Evolutionary conservation across 2,113 vertebrate genomes (phyloP), one percentile per base, ranked within the genome.

Genomic region (Bubalus kerabau): DNA sequence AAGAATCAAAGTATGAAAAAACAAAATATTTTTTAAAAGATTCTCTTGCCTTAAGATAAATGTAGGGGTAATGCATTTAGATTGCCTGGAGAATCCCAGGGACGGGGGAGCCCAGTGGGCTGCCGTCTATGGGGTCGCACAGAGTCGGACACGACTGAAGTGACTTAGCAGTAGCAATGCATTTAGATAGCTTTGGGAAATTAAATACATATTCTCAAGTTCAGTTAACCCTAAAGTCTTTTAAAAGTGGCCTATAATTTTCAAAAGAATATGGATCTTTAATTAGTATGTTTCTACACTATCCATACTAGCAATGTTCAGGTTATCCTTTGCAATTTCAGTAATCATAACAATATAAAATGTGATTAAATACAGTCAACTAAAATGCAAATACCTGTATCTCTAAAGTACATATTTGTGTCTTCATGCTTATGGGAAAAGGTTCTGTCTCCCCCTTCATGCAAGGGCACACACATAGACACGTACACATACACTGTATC

Each of bases 321-420:
- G 52, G 43, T 96, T 95, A 83, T 94, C 82, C 87, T 95, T 95
- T 76, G 88, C 96, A 97, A 81, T 91, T 95, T 91, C 82, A 97
- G 4, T 87, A 83, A 95, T 95, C n/a, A 89, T 54, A 87, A 26
- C 48, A 98, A 94, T 91, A 84, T 83, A 96, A 76, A 86, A 86
- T 90, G 40, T 94, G 59, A 76, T 87, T 88, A 94, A 96, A 46
- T 81, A 88, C n/a, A 91, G 26, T 62, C 78, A 97, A 94, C n/a
- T 90, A 95, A 94, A 92, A 76, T 62, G 11, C 82, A 96, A 93
- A 85, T 90, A 57, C 80, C 43, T 94, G 89, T 74, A 60, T 78
- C 81, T 84, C 14, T 78, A 57, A 92, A 88, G 83, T 84, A 56
- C 7, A n/a, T 84, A 87, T 80, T 89, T 95, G 80, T 52, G 86